A percentile compares a stretch with the other conserved stretches of the same genome.
phyloP scores from a whole-genome alignment of 2,113 vertebrate genomes.

The Cygnus atratus region DNA sequence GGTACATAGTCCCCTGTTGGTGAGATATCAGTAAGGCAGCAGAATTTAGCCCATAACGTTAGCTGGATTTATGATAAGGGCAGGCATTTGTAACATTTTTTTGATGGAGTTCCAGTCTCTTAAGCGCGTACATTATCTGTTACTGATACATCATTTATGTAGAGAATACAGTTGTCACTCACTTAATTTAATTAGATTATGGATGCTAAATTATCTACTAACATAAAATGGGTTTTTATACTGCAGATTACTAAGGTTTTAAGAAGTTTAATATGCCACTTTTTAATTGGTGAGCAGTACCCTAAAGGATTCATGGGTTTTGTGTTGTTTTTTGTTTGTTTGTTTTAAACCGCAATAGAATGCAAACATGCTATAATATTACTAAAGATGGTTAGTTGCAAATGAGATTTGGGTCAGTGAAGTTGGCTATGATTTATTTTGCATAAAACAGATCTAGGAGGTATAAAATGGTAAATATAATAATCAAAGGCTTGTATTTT shows the following conservation, averaged over 20 bases:
- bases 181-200: conserved; percentile 80
- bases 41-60: conserved; percentile 44
- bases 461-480: conserved; percentile 49
- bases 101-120: conserved; percentile 69
- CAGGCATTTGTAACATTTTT: conserved; percentile 57
- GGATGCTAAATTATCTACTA: conserved; percentile 79
- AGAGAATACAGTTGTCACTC: conserved; percentile 80
- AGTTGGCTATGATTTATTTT: conserved; percentile 68
- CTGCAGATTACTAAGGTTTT: conserved; percentile 79
- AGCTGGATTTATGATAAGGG: conserved; percentile 62
- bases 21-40: conserved; percentile 17
- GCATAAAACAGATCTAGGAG: conserved; percentile 38
- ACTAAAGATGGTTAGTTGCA: conserved; percentile 64
- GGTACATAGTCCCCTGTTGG: neutral
- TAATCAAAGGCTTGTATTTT: conserved; percentile 30
- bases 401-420: conserved; percentile 76
- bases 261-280: conserved; percentile 79
- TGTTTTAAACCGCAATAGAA: conserved; percentile 67
- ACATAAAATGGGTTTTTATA: conserved; percentile 81
- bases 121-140: conserved; percentile 70
- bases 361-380: conserved; percentile 36
- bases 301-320: conserved; percentile 71
- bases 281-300: conserved; percentile 77
- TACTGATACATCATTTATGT: conserved; percentile 70
- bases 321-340: neutral